Percentiles rank a stretch among this genome's conserved stretches.
Conservation (phyloP, 2,113 vertebrate species). For the Brevimyrus niger region DNA sequence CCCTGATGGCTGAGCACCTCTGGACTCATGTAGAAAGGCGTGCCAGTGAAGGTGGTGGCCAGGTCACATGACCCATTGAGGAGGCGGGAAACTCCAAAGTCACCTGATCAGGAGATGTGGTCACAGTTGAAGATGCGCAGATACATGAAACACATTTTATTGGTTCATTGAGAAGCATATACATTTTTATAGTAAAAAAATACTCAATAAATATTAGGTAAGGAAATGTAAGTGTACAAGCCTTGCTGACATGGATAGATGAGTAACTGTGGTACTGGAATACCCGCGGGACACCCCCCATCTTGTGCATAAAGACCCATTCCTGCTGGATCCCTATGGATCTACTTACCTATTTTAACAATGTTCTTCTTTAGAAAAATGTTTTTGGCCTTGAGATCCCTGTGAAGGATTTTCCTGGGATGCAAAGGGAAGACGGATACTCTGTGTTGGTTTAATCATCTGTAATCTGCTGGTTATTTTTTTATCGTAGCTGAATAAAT, state of each 20-base stretch:
- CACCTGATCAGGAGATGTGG: slow-evolving; percentile 55
- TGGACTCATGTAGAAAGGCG: slow-evolving; percentile 80
- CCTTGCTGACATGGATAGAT: neutral
- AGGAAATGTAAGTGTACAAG: neutral
- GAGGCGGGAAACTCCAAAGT: slow-evolving; percentile 79
- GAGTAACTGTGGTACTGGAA: neutral
- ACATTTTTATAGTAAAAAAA: neutral
- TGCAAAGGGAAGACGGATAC: slow-evolving; percentile 23
- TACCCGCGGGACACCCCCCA: neutral
- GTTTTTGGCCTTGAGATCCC: slow-evolving; percentile 82
- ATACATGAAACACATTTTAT: neutral
- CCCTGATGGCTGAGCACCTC: slow-evolving; percentile 74
- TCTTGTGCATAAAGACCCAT: neutral
- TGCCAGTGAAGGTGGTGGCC: slow-evolving; percentile 78
- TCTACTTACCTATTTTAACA: slow-evolving; percentile 76
- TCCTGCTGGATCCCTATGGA: slow-evolving; percentile 10
- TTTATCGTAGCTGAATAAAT: neutral
- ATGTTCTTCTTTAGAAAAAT: slow-evolving; percentile 78
- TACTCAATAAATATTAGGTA: neutral
- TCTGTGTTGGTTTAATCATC: neutral
- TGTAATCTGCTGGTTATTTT: neutral
- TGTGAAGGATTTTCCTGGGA: slow-evolving; percentile 72
- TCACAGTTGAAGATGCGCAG: neutral
- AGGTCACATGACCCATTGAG: slow-evolving; percentile 78
- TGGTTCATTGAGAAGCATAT: neutral